phyloP scores from a whole-genome alignment of 2,113 vertebrate genomes.

The Struthio camelus region DNA sequence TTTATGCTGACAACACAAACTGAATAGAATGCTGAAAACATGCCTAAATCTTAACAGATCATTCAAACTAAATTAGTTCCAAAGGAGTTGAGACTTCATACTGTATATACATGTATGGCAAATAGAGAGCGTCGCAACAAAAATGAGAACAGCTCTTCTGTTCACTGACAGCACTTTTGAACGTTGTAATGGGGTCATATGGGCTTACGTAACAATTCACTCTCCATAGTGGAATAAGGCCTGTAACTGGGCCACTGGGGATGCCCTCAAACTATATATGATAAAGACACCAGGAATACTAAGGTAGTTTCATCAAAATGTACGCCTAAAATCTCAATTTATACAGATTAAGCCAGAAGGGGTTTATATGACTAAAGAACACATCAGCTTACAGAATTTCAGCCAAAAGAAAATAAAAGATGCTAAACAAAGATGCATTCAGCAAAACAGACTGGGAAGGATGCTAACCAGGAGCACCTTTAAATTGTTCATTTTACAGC shows the following conservation, averaged over 20 bases:
- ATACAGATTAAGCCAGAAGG: neutral
- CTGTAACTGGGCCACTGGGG: neutral
- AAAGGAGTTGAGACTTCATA: neutral
- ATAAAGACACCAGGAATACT: neutral
- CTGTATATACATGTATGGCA: neutral
- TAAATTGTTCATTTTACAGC: too few relatives aligned
- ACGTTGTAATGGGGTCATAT: neutral
- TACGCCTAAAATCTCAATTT: neutral
- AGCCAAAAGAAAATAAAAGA: neutral
- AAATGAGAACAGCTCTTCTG: neutral
- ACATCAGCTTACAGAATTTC: neutral
- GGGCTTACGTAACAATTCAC: neutral
- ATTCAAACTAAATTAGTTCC: neutral
- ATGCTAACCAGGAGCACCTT: neutral
- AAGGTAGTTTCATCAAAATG: neutral
- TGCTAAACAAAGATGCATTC: neutral
- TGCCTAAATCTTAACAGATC: neutral
- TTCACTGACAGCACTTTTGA: neutral
- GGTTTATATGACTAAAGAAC: neutral
- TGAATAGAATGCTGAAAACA: neutral
- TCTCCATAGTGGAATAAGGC: neutral
- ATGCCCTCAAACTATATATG: neutral
- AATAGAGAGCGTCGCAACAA: neutral
- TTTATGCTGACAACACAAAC: neutral
- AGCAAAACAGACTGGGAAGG: neutral